phyloP scores from a whole-genome alignment of 2,113 vertebrate genomes.

The Sclerurus mexicanus region DNA sequence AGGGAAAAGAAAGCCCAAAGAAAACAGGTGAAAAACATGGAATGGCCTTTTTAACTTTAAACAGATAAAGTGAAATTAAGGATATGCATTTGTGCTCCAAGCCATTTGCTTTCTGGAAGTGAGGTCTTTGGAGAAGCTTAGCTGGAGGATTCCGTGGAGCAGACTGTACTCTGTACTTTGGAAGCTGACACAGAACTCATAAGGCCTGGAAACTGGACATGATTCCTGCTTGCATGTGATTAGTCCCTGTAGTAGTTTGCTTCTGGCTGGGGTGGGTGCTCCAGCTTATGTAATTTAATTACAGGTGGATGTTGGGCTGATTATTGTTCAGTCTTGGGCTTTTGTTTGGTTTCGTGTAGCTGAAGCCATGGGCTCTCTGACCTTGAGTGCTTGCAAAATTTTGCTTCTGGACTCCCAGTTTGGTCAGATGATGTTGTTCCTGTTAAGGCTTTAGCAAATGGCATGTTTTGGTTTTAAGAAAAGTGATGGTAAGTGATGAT shows the following conservation, averaged over 20 bases:
- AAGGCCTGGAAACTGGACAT: background rate
- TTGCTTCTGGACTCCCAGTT: background rate
- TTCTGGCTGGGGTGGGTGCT: background rate
- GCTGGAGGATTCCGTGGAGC: background rate
- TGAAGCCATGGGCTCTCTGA: fast-evolving
- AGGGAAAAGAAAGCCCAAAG: background rate
- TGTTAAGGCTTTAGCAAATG: background rate
- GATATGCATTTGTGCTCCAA: background rate
- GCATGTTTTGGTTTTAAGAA: background rate
- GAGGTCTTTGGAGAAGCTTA: background rate
- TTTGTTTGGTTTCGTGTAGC: background rate
- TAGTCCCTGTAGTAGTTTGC: background rate
- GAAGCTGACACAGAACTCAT: background rate
- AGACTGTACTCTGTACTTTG: background rate
- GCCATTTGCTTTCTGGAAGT: background rate
- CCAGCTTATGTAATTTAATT: background rate
- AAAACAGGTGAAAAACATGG: background rate
- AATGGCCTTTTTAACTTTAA: background rate
- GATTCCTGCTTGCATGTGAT: background rate
- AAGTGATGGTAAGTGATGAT: background rate
- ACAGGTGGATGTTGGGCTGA: background rate
- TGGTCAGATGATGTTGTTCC: background rate
- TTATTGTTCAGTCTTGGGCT: background rate
- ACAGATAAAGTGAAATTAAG: background rate
- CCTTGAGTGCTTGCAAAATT: background rate